phyloP scores from a whole-genome alignment of 2,888 invertebrate species.

The Protodeltote pygarga region DNA sequence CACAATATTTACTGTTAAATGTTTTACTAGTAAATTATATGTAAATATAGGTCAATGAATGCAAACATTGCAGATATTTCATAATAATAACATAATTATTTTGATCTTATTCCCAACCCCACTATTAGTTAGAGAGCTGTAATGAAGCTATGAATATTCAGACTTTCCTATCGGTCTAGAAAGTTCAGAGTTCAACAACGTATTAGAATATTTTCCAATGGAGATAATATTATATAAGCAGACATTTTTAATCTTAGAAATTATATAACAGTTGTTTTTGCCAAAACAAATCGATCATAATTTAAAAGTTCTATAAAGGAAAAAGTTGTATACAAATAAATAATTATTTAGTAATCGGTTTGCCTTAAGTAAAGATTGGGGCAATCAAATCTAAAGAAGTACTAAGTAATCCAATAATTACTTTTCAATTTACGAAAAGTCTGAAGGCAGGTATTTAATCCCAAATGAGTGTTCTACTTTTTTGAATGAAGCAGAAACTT shows the following conservation, averaged over 20 bases:
- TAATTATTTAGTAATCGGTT: slow-evolving; percentile 3
- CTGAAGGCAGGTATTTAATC: neutral
- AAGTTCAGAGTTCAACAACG: no score
- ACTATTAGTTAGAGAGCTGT: slow-evolving; percentile 20
- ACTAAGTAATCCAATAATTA: neutral
- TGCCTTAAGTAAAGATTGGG: neutral
- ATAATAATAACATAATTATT: slow-evolving; percentile 14
- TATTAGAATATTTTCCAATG: slow-evolving; percentile 20
- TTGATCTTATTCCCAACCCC: slow-evolving; percentile 23
- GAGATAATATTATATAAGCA: no score
- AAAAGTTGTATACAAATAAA: neutral
- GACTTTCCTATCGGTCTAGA: slow-evolving; percentile 24
- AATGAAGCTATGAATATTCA: slow-evolving; percentile 46
- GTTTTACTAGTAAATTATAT: no score
- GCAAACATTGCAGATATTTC: no score
- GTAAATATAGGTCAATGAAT: no score
- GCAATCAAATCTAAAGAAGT: neutral
- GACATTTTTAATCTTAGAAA: no score
- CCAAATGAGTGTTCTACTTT: neutral
- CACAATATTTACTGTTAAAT: no score
- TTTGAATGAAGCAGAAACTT: slow-evolving; percentile 4
- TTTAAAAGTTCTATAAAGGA: no score
- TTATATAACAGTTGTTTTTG: no score
- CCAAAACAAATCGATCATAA: no score
- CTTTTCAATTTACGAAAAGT: neutral